A percentile compares a stretch with the other conserved stretches of the same genome.
Conservation (phyloP, 2,888 invertebrate species). For the Trachelus stipa region DNA sequence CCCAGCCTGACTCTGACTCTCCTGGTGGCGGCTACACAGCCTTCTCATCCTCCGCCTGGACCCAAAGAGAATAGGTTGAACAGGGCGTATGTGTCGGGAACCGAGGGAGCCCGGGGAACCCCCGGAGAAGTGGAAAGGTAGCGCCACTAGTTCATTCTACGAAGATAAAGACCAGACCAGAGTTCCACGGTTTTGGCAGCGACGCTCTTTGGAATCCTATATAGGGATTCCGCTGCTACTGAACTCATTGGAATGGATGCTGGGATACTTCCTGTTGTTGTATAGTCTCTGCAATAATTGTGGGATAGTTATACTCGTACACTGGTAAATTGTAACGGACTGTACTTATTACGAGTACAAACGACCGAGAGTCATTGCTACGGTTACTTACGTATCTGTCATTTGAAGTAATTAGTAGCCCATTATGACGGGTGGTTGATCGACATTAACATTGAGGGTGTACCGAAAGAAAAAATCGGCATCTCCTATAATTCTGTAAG, state of each 20-base stretch:
- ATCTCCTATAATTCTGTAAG: not conserved
- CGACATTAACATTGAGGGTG: not conserved
- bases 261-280: not conserved
- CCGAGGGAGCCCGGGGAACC: not conserved
- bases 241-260: not conserved
- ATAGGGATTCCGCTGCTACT: not conserved
- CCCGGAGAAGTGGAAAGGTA: not conserved
- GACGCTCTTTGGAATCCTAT: not conserved
- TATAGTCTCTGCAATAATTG: not conserved
- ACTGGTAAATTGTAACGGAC: not conserved
- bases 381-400: not conserved
- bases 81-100: not conserved
- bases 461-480: not conserved
- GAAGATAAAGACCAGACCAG: not conserved
- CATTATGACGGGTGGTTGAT: not conserved
- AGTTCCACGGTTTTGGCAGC: not conserved
- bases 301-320: too few relatives aligned
- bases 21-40: constrained; percentile 8
- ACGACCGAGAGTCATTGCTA: not conserved
- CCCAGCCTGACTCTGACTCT: constrained; percentile 35
- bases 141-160: not conserved
- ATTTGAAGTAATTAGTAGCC: not conserved
- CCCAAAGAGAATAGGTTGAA: not conserved
- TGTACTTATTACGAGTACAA: not conserved
- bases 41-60: not conserved